Percentiles rank a stretch among this genome's conserved stretches.
phyloP scores from a whole-genome alignment of 1,140 invertebrate species.

The Drosophila tristis region DNA sequence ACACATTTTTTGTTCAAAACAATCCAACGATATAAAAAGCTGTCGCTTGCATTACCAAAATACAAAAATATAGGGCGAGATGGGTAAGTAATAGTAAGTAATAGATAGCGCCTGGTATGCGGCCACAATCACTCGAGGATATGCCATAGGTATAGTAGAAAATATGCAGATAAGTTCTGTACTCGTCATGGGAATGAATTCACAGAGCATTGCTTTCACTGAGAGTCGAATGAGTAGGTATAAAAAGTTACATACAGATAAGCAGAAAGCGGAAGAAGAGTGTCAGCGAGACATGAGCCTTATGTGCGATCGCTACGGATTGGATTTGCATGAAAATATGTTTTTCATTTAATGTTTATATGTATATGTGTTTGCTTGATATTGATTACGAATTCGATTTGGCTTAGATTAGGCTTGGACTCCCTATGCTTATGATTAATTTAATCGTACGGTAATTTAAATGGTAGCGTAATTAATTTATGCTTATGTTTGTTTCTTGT shows the following conservation, averaged over 20 bases:
- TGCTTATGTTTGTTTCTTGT: constrained; percentile 69
- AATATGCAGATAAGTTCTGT: not conserved
- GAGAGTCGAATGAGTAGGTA: constrained; percentile 7
- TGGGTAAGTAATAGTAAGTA: constrained; percentile 2
- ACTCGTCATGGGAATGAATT: too few relatives aligned
- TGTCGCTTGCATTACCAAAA: constrained; percentile 57
- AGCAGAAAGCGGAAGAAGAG: not conserved
- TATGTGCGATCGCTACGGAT: constrained; percentile 51
- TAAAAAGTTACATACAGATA: constrained; percentile 4
- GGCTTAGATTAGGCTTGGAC: constrained; percentile 75
- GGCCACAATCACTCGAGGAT: not conserved
- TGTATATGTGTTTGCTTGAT: constrained; percentile 38
- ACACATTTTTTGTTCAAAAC: constrained; percentile 74
- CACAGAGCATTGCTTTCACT: constrained; percentile 1
- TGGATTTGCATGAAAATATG: constrained; percentile 62
- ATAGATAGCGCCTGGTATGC: not conserved
- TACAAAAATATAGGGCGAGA: constrained; percentile 38
- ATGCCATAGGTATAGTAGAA: not conserved
- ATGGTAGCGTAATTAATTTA: constrained; percentile 77
- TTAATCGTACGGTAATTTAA: constrained; percentile 71
- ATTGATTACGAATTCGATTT: constrained; percentile 57
- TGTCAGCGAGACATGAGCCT: constrained; percentile 33
- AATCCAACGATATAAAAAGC: constrained; percentile 63
- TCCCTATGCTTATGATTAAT: constrained; percentile 75
- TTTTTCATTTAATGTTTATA: constrained; percentile 26